A percentile compares a stretch with the other conserved stretches of the same genome.
These are phyloP conservation scores for Hemaris fuciformis DNA, from an alignment of 2,888 invertebrate genomes.

Conservation along the genomic window DNA sequence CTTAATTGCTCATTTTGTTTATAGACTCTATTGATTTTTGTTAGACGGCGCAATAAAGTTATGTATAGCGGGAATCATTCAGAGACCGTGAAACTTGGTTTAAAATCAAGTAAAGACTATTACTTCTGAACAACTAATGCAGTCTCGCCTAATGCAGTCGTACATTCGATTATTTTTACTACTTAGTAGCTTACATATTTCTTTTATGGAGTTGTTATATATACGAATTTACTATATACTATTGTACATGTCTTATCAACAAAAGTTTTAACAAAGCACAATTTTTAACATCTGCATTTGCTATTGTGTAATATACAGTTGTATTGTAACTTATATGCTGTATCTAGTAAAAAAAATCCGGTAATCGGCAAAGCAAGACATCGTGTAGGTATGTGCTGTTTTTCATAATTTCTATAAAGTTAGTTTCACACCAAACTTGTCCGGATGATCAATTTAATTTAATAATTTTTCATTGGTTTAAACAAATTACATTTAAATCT, in stretches of 20 bases:
- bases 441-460: not conserved
- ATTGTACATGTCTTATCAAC: not conserved
- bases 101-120: no score
- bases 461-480: not conserved
- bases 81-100: no score
- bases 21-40: no score
- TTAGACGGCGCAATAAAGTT: no score
- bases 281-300: not conserved
- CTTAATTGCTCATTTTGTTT: not conserved
- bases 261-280: not conserved
- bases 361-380: not conserved
- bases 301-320: not conserved
- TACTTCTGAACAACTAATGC: no score
- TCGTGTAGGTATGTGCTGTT: not conserved
- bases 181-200: no score
- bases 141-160: no score
- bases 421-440: not conserved
- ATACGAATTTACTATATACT: no score
- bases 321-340: not conserved
- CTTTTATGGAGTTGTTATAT: no score
- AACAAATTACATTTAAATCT: not conserved
- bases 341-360: not conserved
- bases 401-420: not conserved
- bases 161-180: no score
- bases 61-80: no score